A percentile compares a stretch with the other conserved stretches of the same genome.
These are phyloP conservation scores for Alces alces DNA, from an alignment of 2,113 vertebrate species.

Conservation along the genomic window DNA sequence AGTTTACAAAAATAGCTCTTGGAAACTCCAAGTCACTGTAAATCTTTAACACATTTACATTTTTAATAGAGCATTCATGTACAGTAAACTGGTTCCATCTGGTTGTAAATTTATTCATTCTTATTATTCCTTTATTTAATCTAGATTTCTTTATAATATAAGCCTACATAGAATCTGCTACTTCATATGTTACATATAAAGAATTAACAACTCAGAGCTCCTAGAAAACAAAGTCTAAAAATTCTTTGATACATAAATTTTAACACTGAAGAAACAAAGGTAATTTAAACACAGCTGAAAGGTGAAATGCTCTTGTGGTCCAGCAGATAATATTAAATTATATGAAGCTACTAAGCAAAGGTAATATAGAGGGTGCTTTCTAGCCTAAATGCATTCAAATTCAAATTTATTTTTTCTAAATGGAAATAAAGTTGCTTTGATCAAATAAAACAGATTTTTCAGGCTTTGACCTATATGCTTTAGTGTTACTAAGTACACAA, in stretches of 20 bases:
- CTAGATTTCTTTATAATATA: not conserved
- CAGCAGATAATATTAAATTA: not conserved
- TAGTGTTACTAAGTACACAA: not conserved
- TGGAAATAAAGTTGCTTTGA: not conserved
- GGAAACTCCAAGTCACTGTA: not conserved
- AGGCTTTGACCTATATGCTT: not conserved
- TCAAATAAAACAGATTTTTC: slow-evolving; percentile 10
- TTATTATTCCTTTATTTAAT: not conserved
- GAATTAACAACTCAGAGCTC: not conserved
- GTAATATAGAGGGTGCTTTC: not conserved
- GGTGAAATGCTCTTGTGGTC: not conserved
- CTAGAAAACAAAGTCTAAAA: not conserved
- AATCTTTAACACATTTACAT: not conserved
- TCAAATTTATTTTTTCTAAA: not conserved
- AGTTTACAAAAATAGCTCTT: not conserved
- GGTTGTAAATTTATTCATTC: not conserved
- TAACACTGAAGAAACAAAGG: not conserved
- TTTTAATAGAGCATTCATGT: not conserved
- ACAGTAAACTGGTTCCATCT: not conserved
- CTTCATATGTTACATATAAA: not conserved
- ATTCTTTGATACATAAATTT: not conserved
- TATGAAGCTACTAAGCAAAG: not conserved
- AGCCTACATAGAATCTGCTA: not conserved
- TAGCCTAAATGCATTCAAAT: not conserved
- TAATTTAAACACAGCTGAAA: not conserved